Percentiles rank a stretch among this genome's conserved stretches.
Evolutionary conservation across 2,797 vertebrate species (phyloP).

Genomic region (Sibirionetta formosa): DNA sequence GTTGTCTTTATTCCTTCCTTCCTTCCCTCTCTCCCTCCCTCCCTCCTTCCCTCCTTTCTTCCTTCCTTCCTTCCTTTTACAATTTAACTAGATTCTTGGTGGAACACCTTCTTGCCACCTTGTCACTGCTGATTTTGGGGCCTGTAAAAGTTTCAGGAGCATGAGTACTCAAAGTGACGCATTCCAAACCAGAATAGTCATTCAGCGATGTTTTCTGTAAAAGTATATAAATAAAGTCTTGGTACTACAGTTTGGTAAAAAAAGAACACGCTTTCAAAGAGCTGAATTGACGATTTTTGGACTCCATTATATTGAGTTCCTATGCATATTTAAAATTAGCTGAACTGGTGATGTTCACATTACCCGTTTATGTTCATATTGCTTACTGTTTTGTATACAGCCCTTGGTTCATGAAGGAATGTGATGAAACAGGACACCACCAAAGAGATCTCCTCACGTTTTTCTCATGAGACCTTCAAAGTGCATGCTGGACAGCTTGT

Average conservation of each 20-base stretch:
- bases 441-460: neutral
- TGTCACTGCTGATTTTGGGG: neutral
- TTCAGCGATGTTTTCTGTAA: neutral
- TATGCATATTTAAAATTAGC: neutral
- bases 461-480: neutral
- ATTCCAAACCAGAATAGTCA: neutral
- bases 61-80: too few species aligned
- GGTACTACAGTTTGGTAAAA: neutral
- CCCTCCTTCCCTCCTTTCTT: too few species aligned
- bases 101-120: neutral
- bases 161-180: neutral
- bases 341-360: neutral
- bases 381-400: neutral
- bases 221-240: neutral
- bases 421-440: neutral
- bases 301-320: neutral
- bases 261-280: neutral
- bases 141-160: neutral
- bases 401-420: neutral
- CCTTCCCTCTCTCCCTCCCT: too few species aligned
- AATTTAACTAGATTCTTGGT: neutral
- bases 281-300: accelerated
- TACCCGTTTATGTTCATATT: neutral
- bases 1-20: too few species aligned
- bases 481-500: accelerated